Base-by-base conservation (phyloP, 2,888 invertebrate genomes). In the Perizoma flavofasciatum region DNA sequence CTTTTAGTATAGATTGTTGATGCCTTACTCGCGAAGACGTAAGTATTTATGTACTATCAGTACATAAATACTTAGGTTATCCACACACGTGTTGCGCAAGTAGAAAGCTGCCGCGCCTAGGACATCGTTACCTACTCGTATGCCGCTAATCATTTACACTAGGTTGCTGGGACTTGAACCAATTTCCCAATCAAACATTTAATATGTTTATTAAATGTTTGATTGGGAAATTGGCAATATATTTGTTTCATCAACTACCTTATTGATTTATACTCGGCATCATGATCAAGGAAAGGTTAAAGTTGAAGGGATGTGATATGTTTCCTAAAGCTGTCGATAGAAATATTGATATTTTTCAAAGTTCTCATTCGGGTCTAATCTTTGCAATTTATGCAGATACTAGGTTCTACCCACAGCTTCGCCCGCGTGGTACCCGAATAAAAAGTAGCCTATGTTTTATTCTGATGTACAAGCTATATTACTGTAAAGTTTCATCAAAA, bases 91-190 rank as follows among this genome's bases (percentile, higher is more conserved):
- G 61, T 65, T 65, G 34, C 50, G 49, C 22, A 65, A 65, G 59
- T 61, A 65, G 65, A 65, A 65, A 65, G 65, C 46, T 10, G 40
- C 61, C 63, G 56, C 56, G 54, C 39, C 52, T 45, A 41, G 57
- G 43, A 48, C 60, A 52, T 55, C 55, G 55, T 48, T 47, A 57
- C 44, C 52, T 49, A 43, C 48, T n/a, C n/a, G n/a, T n/a, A n/a
- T n/a, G 43, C 47, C 46, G 47, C 41, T 55, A 59, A 55, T 51
- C 51, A 55, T 55, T 54, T 39, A 11, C 44, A 49, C 49, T 49
- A n/a, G 5, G 5, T 41, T 8, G 41, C 10, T 10, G 4, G 10
- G 41, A 41, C 4, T 41, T 39, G 9, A 41, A 5, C 6, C 10
- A 41, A 41, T 41, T 41, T 10, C n/a, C 32, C 32, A 45, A 45